phyloP scores from a whole-genome alignment of 2,113 vertebrate genomes.

The Maccullochella peelii region DNA sequence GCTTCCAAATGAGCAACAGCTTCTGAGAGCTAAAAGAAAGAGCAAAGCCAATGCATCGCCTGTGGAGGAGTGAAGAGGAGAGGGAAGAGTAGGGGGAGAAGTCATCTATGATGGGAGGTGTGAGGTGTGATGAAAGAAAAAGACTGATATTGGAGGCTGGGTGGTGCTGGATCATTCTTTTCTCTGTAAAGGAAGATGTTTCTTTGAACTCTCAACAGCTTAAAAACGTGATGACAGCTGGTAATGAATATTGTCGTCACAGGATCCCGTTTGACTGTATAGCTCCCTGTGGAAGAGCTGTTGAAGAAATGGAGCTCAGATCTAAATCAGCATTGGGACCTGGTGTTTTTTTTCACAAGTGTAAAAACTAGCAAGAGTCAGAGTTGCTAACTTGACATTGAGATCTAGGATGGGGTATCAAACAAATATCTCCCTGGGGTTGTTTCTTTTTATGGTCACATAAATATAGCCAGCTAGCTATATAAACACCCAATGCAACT shows the following conservation, averaged over 20 bases:
- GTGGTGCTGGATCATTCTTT: not conserved
- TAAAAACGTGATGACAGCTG: conserved; percentile 10
- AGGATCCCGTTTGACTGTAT: not conserved
- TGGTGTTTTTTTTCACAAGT: not conserved
- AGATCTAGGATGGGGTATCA: not conserved
- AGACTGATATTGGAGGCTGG: conserved; percentile 9
- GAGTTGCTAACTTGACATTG: not conserved
- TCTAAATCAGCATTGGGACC: not conserved
- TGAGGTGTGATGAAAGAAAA: conserved; percentile 49
- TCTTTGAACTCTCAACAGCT: conserved; percentile 9
- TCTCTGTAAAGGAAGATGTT: not conserved
- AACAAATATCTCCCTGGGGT: not conserved
- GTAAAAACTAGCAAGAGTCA: not conserved
- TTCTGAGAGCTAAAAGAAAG: not conserved
- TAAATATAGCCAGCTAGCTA: too few species aligned
- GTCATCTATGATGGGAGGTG: conserved; percentile 4
- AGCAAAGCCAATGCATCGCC: not conserved
- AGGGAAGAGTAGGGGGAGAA: conserved; percentile 2
- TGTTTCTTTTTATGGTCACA: not conserved
- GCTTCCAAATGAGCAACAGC: not conserved
- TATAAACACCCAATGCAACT: too few species aligned
- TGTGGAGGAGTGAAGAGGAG: not conserved
- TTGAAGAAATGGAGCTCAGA: not conserved
- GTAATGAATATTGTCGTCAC: conserved; percentile 17
- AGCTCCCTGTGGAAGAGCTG: not conserved